A percentile compares a stretch with the other conserved stretches of the same genome.
Conservation (phyloP, 1,140 invertebrate genomes). For the Galendromus occidentalis region DNA sequence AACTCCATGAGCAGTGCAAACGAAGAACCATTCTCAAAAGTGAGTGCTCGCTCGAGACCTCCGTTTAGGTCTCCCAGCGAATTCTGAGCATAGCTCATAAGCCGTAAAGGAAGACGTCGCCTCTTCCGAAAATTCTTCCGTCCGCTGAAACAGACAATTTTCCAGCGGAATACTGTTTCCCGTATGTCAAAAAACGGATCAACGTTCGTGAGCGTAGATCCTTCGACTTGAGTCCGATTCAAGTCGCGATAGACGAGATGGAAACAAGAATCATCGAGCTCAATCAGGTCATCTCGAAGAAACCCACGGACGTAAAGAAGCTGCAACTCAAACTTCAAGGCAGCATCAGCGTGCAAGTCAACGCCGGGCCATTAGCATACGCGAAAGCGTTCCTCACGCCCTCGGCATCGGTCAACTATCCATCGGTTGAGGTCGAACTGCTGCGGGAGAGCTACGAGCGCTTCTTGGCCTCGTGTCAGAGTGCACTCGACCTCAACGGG, state of each 20-base stretch:
- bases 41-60: conserved; percentile 27
- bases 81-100: no score
- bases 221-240: conserved; percentile 65
- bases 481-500: conserved; percentile 63
- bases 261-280: conserved; percentile 57
- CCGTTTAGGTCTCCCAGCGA: no score
- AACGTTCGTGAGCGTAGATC: conserved; percentile 46
- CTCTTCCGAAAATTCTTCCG: no score
- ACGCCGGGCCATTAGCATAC: conserved; percentile 82
- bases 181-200: conserved; percentile 75
- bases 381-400: conserved; percentile 63
- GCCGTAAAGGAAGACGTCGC: no score
- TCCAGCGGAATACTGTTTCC: conserved; percentile 59
- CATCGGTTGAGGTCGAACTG: conserved; percentile 45
- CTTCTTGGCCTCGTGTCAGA: conserved; percentile 65
- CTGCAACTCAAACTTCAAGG: conserved; percentile 70
- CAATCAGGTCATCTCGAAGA: conserved; percentile 55
- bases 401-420: conserved; percentile 33
- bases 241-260: conserved; percentile 86
- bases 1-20: conserved; percentile 68
- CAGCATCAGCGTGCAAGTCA: conserved; percentile 73
- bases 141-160: no score
- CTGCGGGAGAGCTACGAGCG: conserved; percentile 15
- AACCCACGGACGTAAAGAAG: conserved; percentile 63
- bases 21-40: conserved; percentile 60